These are phyloP conservation scores for Morpho helenor DNA, from an alignment of 2,888 invertebrate genomes.

Conservation along the genomic window DNA sequence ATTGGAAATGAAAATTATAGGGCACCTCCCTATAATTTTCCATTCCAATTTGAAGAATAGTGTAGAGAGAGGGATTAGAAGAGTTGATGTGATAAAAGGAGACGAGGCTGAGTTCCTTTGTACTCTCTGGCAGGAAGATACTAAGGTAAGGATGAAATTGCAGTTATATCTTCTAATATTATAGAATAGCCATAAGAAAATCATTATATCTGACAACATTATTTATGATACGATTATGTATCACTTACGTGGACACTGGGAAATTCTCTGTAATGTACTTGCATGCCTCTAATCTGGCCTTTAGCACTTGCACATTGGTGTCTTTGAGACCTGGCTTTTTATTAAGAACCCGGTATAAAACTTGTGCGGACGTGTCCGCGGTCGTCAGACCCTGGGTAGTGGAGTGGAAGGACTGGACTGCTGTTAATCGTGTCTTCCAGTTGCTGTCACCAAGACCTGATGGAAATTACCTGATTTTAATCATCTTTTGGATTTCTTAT, in stretches of 20 bases:
- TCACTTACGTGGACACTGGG: conserved; percentile 81
- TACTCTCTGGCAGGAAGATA: no score
- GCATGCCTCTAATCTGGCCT: conserved; percentile 88
- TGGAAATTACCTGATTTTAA: not conserved
- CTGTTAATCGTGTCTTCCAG: conserved; percentile 90
- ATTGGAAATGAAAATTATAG: no score
- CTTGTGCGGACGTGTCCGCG: conserved; percentile 85
- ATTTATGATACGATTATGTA: not conserved
- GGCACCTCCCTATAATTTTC: no score
- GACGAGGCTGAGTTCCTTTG: no score
- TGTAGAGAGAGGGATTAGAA: no score
- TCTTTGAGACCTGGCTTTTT: conserved; percentile 94
- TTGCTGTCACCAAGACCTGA: conserved; percentile 85
- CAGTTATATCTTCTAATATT: no score
- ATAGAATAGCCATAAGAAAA: no score
- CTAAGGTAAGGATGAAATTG: no score
- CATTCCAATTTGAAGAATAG: no score
- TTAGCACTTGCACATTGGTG: conserved; percentile 94
- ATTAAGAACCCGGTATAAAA: conserved; percentile 84
- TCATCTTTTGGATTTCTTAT: not conserved
- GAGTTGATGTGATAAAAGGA: no score
- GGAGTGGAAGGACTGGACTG: conserved; percentile 85
- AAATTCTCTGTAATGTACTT: conserved; percentile 88
- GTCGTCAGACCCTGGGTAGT: conserved; percentile 81
- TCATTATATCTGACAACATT: no score